Percentiles rank a stretch among this genome's conserved stretches.
Conservation (phyloP, 2,797 vertebrate genomes). For the Garrulus glandarius region DNA sequence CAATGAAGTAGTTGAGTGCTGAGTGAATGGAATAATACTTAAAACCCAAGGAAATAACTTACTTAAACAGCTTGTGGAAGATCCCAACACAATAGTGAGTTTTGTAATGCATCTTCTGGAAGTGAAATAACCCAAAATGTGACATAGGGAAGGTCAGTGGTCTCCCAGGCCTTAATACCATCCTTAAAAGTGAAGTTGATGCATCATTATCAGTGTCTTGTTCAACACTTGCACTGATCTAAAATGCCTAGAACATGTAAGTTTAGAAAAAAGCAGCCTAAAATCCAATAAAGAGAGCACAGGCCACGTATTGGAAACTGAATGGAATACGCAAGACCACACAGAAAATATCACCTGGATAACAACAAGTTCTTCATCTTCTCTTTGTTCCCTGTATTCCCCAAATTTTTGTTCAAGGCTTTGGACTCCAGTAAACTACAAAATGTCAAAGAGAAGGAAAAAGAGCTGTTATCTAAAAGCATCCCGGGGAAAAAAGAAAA, state of each 20-base stretch:
- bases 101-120: not conserved
- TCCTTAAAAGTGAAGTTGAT: not conserved
- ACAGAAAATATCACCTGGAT: not conserved
- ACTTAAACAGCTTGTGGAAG: not conserved
- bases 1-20: not conserved
- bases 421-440: not conserved
- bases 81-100: not conserved
- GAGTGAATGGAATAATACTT: not conserved
- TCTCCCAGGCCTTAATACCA: not conserved
- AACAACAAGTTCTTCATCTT: not conserved
- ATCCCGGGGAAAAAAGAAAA: not conserved
- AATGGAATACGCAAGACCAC: not conserved
- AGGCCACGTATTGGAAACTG: fast-evolving
- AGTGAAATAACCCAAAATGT: not conserved
- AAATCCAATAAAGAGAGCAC: not conserved
- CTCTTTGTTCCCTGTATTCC: not conserved
- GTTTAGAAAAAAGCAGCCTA: not conserved
- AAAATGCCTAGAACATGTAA: not conserved
- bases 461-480: not conserved
- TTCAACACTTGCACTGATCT: not conserved
- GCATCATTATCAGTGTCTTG: not conserved
- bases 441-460: not conserved
- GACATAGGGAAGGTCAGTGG: not conserved
- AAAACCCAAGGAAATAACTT: not conserved
- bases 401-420: not conserved